Percentiles rank a stretch among this genome's conserved stretches.
Evolutionary conservation across 2,113 vertebrate species (phyloP).

Genomic region (Chitala chitala): DNA sequence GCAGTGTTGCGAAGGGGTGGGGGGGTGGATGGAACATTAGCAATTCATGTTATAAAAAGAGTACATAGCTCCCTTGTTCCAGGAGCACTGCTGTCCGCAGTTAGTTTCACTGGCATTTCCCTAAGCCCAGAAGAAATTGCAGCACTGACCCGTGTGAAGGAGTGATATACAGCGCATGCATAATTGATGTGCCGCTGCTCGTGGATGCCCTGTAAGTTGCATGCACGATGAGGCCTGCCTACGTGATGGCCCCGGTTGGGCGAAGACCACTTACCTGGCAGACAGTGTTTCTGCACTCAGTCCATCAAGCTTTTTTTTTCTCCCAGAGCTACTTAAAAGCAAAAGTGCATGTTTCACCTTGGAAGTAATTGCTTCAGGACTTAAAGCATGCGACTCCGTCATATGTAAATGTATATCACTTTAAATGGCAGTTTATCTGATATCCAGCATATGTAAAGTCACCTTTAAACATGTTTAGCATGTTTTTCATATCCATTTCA

Average conservation of each 20-base stretch:
- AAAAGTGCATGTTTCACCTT: no score
- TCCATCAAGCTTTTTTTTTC: neutral
- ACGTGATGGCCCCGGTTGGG: neutral
- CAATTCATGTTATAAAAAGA: neutral
- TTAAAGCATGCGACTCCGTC: neutral
- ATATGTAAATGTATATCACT: no score
- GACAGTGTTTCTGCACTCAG: neutral
- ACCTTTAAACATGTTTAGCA: no score
- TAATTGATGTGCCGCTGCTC: constrained; percentile 1
- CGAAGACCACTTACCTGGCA: neutral
- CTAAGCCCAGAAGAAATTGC: constrained; percentile 5
- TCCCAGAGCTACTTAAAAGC: no score
- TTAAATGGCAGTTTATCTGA: no score
- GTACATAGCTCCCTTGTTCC: neutral
- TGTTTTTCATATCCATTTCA: no score
- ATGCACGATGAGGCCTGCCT: constrained; percentile 2
- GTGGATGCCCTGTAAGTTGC: neutral
- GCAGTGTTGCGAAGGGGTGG: no score
- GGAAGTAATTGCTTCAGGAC: neutral
- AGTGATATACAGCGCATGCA: constrained; percentile 2
- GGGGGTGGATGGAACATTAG: neutral
- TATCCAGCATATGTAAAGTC: no score
- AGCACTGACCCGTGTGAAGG: constrained; percentile 15
- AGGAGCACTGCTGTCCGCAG: neutral
- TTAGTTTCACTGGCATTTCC: constrained; percentile 2